phyloP scores from a whole-genome alignment of 2,888 invertebrate species.

The Protodeltote pygarga region DNA sequence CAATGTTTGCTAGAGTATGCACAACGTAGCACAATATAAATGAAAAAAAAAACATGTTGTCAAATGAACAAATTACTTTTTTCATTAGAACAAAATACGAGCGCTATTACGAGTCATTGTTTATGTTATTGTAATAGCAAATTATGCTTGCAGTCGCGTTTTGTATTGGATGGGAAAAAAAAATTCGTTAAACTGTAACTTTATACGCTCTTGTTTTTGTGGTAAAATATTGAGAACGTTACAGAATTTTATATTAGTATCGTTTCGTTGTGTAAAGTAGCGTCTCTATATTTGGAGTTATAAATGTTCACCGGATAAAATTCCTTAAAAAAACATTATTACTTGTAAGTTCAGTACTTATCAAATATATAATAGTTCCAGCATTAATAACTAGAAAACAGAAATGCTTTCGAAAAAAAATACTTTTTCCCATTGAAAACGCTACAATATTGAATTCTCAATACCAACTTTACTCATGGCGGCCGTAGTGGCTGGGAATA shows the following conservation, averaged over 20 bases:
- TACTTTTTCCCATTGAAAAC: neutral
- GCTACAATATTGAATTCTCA: neutral
- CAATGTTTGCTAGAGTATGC: neutral
- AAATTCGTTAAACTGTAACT: constrained; percentile 5
- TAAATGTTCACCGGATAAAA: no score
- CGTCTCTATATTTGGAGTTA: no score
- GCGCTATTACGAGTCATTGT: constrained; percentile 2
- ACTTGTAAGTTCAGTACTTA: no score
- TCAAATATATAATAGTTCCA: neutral
- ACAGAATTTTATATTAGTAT: constrained; percentile 12
- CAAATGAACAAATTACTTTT: constrained; percentile 11
- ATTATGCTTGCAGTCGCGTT: neutral
- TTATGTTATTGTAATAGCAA: constrained; percentile 1
- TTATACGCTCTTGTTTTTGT: constrained; percentile 11
- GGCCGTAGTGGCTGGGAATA: constrained; percentile 42
- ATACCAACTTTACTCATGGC: neutral
- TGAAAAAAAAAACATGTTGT: constrained; percentile 9
- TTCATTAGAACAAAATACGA: neutral
- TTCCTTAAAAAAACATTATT: no score
- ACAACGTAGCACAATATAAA: neutral
- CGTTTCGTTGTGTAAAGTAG: neutral
- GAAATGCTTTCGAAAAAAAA: neutral
- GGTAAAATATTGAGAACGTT: constrained; percentile 1
- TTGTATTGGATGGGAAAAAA: constrained; percentile 31
- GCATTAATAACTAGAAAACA: neutral